These are phyloP conservation scores for Eclectus roratus DNA, from an alignment of 2,113 vertebrate species.

Conservation along the genomic window DNA sequence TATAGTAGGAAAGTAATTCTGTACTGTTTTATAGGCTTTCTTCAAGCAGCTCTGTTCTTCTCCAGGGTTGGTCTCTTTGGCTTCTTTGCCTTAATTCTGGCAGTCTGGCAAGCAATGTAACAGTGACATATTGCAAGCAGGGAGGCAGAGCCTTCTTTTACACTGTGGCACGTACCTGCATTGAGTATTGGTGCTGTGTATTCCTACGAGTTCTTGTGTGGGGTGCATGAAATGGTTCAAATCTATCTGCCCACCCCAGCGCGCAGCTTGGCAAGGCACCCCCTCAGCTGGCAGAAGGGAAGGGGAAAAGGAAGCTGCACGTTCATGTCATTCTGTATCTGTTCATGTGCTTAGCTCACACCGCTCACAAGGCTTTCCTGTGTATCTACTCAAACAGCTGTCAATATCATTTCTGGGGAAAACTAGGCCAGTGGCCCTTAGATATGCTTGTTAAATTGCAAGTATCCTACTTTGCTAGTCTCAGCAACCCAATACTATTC, in stretches of 20 bases:
- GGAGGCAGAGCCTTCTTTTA: background rate
- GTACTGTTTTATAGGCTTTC: background rate
- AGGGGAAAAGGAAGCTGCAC: background rate
- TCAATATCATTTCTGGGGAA: background rate
- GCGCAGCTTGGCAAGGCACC: background rate
- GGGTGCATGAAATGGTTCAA: background rate
- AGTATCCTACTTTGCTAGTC: background rate
- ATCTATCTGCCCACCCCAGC: background rate
- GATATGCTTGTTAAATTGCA: background rate
- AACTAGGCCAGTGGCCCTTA: background rate
- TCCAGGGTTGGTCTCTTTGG: background rate
- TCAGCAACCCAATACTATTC: background rate
- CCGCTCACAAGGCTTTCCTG: background rate
- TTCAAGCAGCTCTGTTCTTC: background rate
- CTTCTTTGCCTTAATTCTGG: background rate
- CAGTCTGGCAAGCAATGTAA: background rate
- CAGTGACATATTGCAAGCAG: background rate
- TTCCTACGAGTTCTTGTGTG: background rate
- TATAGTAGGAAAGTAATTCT: background rate
- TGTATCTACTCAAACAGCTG: background rate
- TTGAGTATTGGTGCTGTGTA: accelerated
- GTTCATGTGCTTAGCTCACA: background rate
- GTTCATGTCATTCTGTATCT: accelerated
- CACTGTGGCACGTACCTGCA: background rate
- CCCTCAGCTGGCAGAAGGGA: background rate